Base-by-base conservation (phyloP, 1,140 invertebrate species). In the Bradysia coprophila region DNA sequence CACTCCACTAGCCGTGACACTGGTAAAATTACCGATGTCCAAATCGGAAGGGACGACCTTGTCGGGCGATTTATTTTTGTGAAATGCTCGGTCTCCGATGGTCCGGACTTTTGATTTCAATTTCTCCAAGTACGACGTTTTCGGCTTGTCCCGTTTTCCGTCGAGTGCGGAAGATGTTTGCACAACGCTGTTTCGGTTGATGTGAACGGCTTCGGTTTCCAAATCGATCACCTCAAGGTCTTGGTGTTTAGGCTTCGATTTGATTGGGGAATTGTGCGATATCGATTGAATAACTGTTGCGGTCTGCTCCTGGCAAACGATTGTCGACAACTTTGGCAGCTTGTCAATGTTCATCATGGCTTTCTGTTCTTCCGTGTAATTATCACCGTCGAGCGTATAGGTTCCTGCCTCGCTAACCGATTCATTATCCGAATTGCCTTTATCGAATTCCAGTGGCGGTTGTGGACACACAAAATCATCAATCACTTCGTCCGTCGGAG, bases 381-480 rank as follows among this genome's bases (percentile, higher is more conserved):
- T 76, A 48, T 86, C 81, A 42, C 79, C 79, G 49, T 86, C 80
- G 24, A 92, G 75, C 0, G 87, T 91, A 48, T 91, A 92, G 1
- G 87, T 92, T 21, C 87, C 87, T 5, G 81, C 69, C 56, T 87
- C 82, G 58, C 82, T 86, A 1, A 75, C 68, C 21, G 78, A 44
- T 44, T 51, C 54, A 42, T 51, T 28, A 54, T 49, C 48, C 51
- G 51, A 41, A 57, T 48, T 53, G 55, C 40, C 45, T 53, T 48
- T 41, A 37, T 5, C 21, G 13, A 33, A 34, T 36, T 46, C 28
- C 16, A 59, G 48, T 21, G 59, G 59, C 18, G 38, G 19, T 2
- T 57, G 53, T 23, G 43, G 34, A 6, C 44, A 22, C 18, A 39
- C 33, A 22, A 21, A 13, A 19, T 38, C 28, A 38, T 40, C 33